A percentile compares a stretch with the other conserved stretches of the same genome.
Conservation (phyloP, 1,140 invertebrate species). For the Brachionus koreanus region DNA sequence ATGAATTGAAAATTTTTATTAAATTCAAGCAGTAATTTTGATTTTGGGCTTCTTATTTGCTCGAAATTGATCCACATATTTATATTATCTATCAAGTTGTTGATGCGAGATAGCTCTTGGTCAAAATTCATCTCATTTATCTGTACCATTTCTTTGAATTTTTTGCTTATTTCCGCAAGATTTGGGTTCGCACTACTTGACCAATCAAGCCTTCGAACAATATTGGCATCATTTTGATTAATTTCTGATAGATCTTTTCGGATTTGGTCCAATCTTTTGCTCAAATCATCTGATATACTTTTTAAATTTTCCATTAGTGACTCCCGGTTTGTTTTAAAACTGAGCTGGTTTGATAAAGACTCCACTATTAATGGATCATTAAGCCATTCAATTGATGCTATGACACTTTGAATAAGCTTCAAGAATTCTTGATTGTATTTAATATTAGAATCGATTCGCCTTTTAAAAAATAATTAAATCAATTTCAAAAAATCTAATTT, state of each 20-base stretch:
- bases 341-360: background rate
- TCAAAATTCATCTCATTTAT: background rate
- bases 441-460: constrained; percentile 4
- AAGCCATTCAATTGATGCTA: background rate
- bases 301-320: background rate
- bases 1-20: background rate
- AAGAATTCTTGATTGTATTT: background rate
- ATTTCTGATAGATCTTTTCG: background rate
- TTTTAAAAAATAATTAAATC: background rate
- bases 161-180: background rate
- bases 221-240: background rate
- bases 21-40: background rate
- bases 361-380: background rate
- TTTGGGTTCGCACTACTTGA: background rate
- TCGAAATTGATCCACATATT: constrained; percentile 2
- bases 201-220: background rate
- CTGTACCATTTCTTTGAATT: background rate
- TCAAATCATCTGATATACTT: background rate
- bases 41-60: background rate
- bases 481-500: background rate
- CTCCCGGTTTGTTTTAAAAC: background rate
- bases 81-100: background rate
- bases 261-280: background rate
- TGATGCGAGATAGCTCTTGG: background rate
- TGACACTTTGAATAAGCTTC: background rate